These are phyloP conservation scores for Mus spretus DNA, from an alignment of 2,797 vertebrate species.

Conservation along the genomic window DNA sequence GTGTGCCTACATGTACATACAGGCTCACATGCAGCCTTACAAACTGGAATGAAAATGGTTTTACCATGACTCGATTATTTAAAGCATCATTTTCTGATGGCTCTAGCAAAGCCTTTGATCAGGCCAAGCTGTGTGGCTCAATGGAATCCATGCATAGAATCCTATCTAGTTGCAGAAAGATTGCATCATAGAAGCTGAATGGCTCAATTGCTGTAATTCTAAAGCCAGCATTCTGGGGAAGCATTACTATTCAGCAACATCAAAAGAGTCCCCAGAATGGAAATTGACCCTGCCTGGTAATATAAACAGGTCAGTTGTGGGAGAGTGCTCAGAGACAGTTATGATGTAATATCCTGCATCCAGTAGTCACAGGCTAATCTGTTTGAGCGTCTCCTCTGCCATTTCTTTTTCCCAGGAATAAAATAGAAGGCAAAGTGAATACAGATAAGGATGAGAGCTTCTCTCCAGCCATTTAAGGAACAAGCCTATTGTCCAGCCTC, in stretches of 20 bases:
- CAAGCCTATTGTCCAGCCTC: constrained; percentile 75
- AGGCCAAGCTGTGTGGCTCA: constrained; percentile 74
- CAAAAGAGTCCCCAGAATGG: constrained; percentile 79
- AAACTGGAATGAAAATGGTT: constrained; percentile 77
- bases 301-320: constrained; percentile 81
- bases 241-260: constrained; percentile 85
- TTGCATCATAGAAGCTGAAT: constrained; percentile 66
- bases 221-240: constrained; percentile 73
- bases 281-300: constrained; percentile 81
- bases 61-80: constrained; percentile 78
- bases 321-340: constrained; percentile 81
- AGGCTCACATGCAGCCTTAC: constrained; percentile 52
- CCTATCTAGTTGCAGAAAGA: constrained; percentile 73
- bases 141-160: constrained; percentile 70
- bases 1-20: constrained; percentile 54
- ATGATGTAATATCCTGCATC: constrained; percentile 75
- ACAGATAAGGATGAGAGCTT: constrained; percentile 78
- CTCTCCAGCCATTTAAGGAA: constrained; percentile 76
- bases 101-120: constrained; percentile 81
- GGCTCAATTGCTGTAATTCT: constrained; percentile 75
- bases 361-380: constrained; percentile 76
- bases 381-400: constrained; percentile 80
- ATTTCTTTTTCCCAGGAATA: constrained; percentile 80
- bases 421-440: constrained; percentile 81
- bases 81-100: constrained; percentile 80